A percentile compares a stretch with the other conserved stretches of the same genome.
These are phyloP conservation scores for Chrysoperla carnea DNA, from an alignment of 1,140 invertebrate genomes.

Conservation along the genomic window DNA sequence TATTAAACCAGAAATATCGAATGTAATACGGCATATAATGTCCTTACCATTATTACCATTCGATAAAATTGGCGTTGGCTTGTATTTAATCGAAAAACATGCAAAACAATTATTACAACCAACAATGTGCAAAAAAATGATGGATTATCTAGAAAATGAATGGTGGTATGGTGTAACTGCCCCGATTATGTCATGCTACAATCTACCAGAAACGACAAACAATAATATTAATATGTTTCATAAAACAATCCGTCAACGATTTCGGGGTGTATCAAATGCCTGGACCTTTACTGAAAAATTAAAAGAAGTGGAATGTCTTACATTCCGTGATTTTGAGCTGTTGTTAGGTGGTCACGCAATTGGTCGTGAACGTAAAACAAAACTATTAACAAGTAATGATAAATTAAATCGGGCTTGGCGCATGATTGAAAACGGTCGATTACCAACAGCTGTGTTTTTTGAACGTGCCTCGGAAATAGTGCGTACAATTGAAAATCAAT, in stretches of 20 bases:
- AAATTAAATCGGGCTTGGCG: background rate
- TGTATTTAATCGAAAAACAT: conserved; percentile 14
- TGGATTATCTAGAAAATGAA: conserved; percentile 11
- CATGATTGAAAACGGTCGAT: background rate
- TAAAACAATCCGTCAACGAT: conserved; percentile 12
- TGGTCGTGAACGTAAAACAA: background rate
- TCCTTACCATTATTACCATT: conserved; percentile 17
- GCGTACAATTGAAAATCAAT: background rate
- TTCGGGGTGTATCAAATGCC: background rate
- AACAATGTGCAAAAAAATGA: conserved; percentile 8
- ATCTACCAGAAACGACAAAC: conserved; percentile 16
- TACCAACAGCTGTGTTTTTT: background rate
- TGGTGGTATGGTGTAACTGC: conserved; percentile 17
- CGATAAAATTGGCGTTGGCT: conserved; percentile 15
- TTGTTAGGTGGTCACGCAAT: background rate
- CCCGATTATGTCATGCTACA: conserved; percentile 16
- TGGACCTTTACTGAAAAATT: conserved; percentile 6
- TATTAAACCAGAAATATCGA: conserved; percentile 13
- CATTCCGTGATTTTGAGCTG: background rate
- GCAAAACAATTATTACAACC: conserved; percentile 9
- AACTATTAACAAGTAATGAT: background rate
- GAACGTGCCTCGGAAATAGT: background rate
- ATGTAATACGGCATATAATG: conserved; percentile 16
- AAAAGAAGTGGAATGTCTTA: background rate
- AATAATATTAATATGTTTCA: conserved; percentile 18